phyloP scores from a whole-genome alignment of 2,797 vertebrate genomes.

The Artibeus jamaicensis region DNA sequence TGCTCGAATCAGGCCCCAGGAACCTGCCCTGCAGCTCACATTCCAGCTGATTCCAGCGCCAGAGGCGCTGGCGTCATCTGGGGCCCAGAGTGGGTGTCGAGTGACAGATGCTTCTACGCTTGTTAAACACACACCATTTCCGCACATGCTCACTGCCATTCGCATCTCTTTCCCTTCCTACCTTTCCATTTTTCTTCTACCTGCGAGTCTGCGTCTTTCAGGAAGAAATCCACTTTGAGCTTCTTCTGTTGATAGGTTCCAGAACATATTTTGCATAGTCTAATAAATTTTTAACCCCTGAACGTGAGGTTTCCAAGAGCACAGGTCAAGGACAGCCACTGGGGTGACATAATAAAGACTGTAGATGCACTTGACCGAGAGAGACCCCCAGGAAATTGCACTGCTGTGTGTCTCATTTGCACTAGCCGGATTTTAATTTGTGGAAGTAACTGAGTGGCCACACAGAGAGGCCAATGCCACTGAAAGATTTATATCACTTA shows the following conservation, averaged over 20 bases:
- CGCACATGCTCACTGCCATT: neutral
- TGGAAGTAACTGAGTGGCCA: neutral
- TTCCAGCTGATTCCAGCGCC: neutral
- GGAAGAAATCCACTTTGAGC: neutral
- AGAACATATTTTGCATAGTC: neutral
- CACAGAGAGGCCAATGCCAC: neutral
- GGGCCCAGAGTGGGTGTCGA: neutral
- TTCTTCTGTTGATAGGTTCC: neutral
- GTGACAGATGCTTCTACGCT: neutral
- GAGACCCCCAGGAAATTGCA: neutral
- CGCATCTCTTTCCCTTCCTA: neutral
- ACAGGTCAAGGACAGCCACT: neutral
- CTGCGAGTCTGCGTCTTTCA: neutral
- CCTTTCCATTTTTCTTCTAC: neutral
- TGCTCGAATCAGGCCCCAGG: neutral
- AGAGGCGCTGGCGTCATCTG: neutral
- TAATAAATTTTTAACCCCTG: neutral
- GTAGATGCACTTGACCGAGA: neutral
- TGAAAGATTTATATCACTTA: neutral
- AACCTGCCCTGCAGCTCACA: neutral
- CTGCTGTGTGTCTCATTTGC: neutral
- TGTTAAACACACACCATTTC: neutral
- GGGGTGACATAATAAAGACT: neutral
- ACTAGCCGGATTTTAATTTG: neutral
- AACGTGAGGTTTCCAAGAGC: neutral